Conservation (phyloP, 2,113 vertebrate genomes). For the Atlantisia rogersi region DNA sequence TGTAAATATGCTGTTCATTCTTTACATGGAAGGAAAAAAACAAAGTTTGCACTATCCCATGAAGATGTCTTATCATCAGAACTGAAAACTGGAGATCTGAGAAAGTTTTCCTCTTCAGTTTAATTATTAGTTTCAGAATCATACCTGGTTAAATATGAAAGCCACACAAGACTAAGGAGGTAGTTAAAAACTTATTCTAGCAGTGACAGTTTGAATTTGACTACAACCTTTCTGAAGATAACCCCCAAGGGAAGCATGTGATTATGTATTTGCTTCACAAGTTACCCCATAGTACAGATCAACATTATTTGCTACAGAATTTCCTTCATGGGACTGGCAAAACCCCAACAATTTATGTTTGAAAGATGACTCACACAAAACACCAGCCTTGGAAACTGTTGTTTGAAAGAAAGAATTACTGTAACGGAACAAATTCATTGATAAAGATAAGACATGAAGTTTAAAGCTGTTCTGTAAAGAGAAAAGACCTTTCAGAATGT, state of each 20-base stretch:
- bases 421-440: not conserved
- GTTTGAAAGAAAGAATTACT: not conserved
- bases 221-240: not conserved
- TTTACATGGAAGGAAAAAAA: not conserved
- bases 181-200: not conserved
- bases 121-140: not conserved
- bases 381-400: not conserved
- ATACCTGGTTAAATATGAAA: not conserved
- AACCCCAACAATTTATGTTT: not conserved
- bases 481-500: not conserved
- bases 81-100: not conserved
- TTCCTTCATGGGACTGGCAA: not conserved
- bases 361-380: not conserved
- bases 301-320: not conserved
- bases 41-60: not conserved
- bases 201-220: not conserved
- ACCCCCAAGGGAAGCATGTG: not conserved
- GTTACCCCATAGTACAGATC: not conserved
- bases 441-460: not conserved
- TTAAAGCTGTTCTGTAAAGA: not conserved
- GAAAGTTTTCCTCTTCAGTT: not conserved
- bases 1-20: not conserved
- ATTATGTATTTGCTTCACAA: not conserved
- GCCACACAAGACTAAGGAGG: not conserved
- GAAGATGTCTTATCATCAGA: not conserved